phyloP scores from a whole-genome alignment of 2,797 vertebrate species.

The Gymnodraco acuticeps region DNA sequence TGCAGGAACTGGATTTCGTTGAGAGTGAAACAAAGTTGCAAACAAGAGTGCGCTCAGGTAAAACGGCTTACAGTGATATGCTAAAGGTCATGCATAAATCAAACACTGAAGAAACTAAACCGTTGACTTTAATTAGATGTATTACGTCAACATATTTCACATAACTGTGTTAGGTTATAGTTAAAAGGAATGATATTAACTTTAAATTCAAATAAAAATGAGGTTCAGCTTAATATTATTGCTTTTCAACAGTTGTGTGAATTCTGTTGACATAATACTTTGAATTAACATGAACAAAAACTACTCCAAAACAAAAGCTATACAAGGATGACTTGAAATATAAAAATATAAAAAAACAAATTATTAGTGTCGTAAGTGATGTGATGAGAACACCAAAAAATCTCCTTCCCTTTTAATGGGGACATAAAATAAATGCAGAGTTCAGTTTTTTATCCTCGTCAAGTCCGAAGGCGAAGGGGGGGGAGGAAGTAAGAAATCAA shows the following conservation, averaged over 20 bases:
- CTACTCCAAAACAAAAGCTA: not conserved
- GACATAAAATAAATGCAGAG: slow-evolving; percentile 16
- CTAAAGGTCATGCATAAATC: slow-evolving; percentile 42
- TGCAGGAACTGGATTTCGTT: not conserved
- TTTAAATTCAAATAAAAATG: too few species aligned
- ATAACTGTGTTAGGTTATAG: too few species aligned
- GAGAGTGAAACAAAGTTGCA: slow-evolving; percentile 33
- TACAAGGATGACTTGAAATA: not conserved
- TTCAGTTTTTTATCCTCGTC: not conserved
- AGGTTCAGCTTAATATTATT: not conserved
- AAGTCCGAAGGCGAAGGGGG: not conserved
- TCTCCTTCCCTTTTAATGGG: not conserved
- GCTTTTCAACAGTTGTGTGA: too few species aligned
- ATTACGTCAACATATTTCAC: too few species aligned
- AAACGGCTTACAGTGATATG: slow-evolving; percentile 18
- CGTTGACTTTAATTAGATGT: too few species aligned
- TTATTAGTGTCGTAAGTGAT: slow-evolving; percentile 1
- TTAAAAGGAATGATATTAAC: too few species aligned
- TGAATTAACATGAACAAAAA: too few species aligned
- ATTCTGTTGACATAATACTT: too few species aligned
- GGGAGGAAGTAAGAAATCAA: slow-evolving; percentile 23
- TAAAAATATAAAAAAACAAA: not conserved
- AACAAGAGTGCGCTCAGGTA: slow-evolving; percentile 3
- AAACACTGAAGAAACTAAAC: not conserved
- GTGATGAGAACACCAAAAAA: not conserved